Evolutionary conservation across 2,797 vertebrate species (phyloP).

Genomic region (Phoebastria nigripes): DNA sequence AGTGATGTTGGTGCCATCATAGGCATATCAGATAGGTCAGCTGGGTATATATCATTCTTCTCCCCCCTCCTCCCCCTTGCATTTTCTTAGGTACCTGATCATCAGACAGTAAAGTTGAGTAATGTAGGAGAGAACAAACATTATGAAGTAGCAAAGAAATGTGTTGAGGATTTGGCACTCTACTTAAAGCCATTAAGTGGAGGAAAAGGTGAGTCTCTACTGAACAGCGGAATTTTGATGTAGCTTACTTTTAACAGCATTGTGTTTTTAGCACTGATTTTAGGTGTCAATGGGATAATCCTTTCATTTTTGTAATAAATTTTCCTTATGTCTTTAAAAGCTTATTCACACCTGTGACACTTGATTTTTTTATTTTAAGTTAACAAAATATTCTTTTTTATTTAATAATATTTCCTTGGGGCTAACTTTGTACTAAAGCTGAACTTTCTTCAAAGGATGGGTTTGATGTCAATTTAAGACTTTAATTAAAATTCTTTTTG

Average conservation of each 20-base stretch:
- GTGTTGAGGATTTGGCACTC: slow-evolving; percentile 92
- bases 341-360: not conserved
- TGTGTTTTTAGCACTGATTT: not conserved
- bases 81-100: slow-evolving; percentile 83
- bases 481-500: not conserved
- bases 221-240: not conserved
- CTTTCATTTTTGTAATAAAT: not conserved
- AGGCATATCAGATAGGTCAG: not conserved
- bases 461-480: not conserved
- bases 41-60: not conserved
- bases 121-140: slow-evolving; percentile 86
- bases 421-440: not conserved
- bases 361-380: not conserved
- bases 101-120: slow-evolving; percentile 86
- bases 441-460: not conserved
- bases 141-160: slow-evolving; percentile 90
- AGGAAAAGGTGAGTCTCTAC: slow-evolving; percentile 83
- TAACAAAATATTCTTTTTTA: not conserved
- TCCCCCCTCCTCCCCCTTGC: not conserved
- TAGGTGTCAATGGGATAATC: not conserved
- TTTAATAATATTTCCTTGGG: not conserved
- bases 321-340: not conserved
- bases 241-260: not conserved
- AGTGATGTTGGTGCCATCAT: not conserved
- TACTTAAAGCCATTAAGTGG: slow-evolving; percentile 92